These are phyloP conservation scores for Notoglanidium macrostoma DNA, from an alignment of 2,797 vertebrate genomes.

Conservation along the genomic window DNA sequence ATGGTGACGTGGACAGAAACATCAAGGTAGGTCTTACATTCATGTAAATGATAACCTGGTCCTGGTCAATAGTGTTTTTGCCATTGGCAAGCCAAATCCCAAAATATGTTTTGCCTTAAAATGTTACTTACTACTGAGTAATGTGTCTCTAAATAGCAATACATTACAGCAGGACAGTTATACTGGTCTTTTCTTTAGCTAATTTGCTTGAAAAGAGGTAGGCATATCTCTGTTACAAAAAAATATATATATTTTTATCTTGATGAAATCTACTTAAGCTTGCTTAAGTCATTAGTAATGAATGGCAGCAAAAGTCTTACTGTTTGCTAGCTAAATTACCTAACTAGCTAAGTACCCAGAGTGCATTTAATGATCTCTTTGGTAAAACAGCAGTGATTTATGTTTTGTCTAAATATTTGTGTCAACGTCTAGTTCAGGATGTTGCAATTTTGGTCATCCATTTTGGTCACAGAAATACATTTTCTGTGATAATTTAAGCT, in stretches of 20 bases:
- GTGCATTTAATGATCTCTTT: not conserved
- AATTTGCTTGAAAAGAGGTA: not conserved
- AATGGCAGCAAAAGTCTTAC: not conserved
- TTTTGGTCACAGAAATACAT: not conserved
- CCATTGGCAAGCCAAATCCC: not conserved
- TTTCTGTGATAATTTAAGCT: not conserved
- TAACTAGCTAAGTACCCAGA: not conserved
- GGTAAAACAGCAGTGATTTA: not conserved
- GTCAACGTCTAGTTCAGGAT: not conserved
- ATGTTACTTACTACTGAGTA: not conserved
- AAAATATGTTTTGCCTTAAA: not conserved
- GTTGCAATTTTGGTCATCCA: not conserved
- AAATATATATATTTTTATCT: not conserved
- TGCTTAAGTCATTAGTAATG: not conserved
- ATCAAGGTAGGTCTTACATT: constrained; percentile 81
- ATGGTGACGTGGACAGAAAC: constrained; percentile 89
- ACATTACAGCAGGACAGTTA: not conserved
- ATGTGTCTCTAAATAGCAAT: not conserved
- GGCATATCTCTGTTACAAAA: not conserved
- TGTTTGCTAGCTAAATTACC: not conserved
- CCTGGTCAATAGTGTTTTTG: not conserved
- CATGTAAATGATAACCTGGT: not conserved
- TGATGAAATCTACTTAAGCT: not conserved
- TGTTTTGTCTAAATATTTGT: not conserved
- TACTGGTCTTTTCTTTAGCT: not conserved